phyloP scores from a whole-genome alignment of 1,140 invertebrate species.

The Geopemphigus sp. region DNA sequence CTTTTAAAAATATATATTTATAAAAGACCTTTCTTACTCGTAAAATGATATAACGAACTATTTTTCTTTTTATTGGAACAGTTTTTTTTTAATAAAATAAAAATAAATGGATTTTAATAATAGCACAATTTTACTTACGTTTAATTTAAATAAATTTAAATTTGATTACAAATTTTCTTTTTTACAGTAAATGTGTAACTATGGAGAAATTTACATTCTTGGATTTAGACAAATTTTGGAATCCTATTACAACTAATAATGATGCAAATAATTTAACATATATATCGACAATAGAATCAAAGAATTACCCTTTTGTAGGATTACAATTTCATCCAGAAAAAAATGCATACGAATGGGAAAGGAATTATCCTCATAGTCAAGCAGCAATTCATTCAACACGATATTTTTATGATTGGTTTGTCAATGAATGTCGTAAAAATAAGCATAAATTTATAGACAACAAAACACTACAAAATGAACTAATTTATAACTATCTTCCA shows the following conservation, averaged over 20 bases:
- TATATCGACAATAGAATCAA: neutral
- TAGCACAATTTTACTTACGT: neutral
- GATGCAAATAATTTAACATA: constrained; percentile 1
- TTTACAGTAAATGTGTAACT: neutral
- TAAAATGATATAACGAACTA: neutral
- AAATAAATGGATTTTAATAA: neutral
- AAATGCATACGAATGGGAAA: constrained; percentile 8
- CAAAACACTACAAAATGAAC: neutral
- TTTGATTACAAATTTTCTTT: neutral
- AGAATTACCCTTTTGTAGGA: neutral
- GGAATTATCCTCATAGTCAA: neutral
- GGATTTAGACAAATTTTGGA: neutral
- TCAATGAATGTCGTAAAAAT: constrained; percentile 7
- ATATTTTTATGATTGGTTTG: constrained; percentile 5
- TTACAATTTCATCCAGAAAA: constrained; percentile 11
- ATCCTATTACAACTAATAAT: neutral
- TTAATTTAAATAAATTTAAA: neutral
- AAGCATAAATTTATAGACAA: neutral
- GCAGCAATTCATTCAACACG: neutral
- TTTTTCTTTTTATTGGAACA: too few species aligned
- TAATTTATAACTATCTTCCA: neutral
- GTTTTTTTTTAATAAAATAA: neutral
- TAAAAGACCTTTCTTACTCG: neutral
- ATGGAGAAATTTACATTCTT: neutral
- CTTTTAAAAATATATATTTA: neutral